phyloP scores from a whole-genome alignment of 1,140 invertebrate genomes.

The Drosophila sechellia region DNA sequence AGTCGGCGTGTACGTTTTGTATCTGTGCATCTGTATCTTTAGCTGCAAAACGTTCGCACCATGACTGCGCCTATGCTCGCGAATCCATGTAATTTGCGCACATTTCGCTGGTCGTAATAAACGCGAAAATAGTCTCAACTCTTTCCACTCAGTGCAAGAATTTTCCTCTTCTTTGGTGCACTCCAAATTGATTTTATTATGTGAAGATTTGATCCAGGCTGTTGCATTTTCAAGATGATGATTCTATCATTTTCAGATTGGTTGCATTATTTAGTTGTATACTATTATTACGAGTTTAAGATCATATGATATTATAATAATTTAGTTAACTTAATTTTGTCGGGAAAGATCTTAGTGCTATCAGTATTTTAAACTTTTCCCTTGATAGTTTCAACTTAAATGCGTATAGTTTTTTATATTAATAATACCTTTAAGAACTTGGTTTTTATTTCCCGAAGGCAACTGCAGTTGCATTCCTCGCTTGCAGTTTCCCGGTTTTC shows the following conservation, averaged over 20 bases:
- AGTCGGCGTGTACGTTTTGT: conserved; percentile 50
- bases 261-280: background rate
- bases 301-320: background rate
- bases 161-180: conserved; percentile 49
- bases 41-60: conserved; percentile 25
- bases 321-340: background rate
- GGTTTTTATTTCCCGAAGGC: background rate
- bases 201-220: conserved; percentile 43
- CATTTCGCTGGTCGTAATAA: conserved; percentile 57
- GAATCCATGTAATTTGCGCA: conserved; percentile 64
- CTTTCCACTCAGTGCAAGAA: conserved; percentile 40
- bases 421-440: too few relatives aligned
- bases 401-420: too few relatives aligned
- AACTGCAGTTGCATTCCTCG: conserved; percentile 16
- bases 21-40: conserved; percentile 43
- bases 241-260: conserved; percentile 1
- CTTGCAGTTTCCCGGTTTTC: background rate
- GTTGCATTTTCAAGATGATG: conserved; percentile 1
- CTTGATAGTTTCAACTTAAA: too few relatives aligned
- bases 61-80: conserved; percentile 30
- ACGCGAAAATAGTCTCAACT: conserved; percentile 68
- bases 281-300: background rate
- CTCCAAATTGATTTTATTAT: conserved; percentile 66
- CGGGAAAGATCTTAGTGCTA: too few relatives aligned
- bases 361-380: too few relatives aligned